Evolutionary conservation across 2,113 vertebrate genomes (phyloP).

Genomic region (Seriola aureovittata): DNA sequence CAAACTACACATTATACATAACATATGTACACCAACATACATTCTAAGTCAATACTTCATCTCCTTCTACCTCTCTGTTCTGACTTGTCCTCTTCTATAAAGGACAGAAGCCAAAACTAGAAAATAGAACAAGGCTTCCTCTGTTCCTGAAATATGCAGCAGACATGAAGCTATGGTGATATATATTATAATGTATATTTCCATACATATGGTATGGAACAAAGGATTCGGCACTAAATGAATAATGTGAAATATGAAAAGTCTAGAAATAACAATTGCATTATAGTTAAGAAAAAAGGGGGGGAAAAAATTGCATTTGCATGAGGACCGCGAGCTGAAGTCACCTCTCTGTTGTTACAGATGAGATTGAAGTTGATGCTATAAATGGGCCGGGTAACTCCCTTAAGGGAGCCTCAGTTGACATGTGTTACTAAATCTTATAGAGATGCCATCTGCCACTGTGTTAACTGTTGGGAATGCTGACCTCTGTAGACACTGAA

Average conservation of each 20-base stretch:
- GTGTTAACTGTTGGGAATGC: slow-evolving; percentile 78
- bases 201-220: slow-evolving; percentile 8
- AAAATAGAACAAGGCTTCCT: slow-evolving; percentile 15
- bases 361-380: slow-evolving; percentile 82
- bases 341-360: slow-evolving; percentile 73
- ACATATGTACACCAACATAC: neutral
- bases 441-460: slow-evolving; percentile 84
- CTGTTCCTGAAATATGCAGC: neutral
- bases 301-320: slow-evolving; percentile 57
- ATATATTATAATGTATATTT: neutral
- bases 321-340: slow-evolving; percentile 54
- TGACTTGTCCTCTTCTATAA: slow-evolving; percentile 11
- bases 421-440: slow-evolving; percentile 87
- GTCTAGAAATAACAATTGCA: slow-evolving; percentile 39
- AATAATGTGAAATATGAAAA: slow-evolving; percentile 14
- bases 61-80: slow-evolving; percentile 2
- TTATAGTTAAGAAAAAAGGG: slow-evolving; percentile 5
- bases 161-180: neutral
- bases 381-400: slow-evolving; percentile 81
- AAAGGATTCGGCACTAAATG: slow-evolving; percentile 19
- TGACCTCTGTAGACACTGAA: slow-evolving; percentile 81
- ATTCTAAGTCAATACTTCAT: neutral
- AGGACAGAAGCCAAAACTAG: neutral
- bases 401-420: slow-evolving; percentile 82
- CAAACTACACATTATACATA: neutral